Evolutionary conservation across 1,140 invertebrate species (phyloP).

Genomic region (Parapsyche elsis): DNA sequence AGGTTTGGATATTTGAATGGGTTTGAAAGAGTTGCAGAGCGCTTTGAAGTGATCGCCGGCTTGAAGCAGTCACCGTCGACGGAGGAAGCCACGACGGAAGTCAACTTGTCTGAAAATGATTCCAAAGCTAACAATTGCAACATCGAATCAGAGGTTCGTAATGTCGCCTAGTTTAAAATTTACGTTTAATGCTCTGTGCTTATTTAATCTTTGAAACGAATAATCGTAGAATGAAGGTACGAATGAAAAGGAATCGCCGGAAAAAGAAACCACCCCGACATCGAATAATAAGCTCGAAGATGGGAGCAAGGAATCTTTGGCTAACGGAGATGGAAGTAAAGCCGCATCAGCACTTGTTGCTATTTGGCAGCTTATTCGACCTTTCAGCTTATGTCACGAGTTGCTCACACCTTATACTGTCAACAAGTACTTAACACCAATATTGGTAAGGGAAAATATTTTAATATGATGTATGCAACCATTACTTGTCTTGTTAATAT

Average conservation of each 20-base stretch:
- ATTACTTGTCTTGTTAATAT: slow-evolving; percentile 6
- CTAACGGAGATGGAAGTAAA: slow-evolving; percentile 58
- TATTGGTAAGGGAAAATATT: slow-evolving; percentile 73
- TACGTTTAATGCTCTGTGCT: not conserved
- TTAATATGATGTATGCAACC: slow-evolving; percentile 29
- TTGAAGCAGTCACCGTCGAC: slow-evolving; percentile 61
- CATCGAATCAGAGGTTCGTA: slow-evolving; percentile 41
- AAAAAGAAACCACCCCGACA: slow-evolving; percentile 28
- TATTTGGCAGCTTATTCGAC: slow-evolving; percentile 78
- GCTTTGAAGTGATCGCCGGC: slow-evolving; percentile 75
- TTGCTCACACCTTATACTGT: slow-evolving; percentile 90
- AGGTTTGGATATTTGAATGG: slow-evolving; percentile 90
- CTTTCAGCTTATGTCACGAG: slow-evolving; percentile 94
- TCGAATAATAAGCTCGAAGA: slow-evolving; percentile 30
- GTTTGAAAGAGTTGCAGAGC: slow-evolving; percentile 87
- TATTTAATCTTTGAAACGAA: not conserved
- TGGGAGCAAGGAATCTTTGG: slow-evolving; percentile 12
- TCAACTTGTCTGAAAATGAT: slow-evolving; percentile 25
- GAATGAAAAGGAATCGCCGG: slow-evolving; percentile 22
- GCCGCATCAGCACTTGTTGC: slow-evolving; percentile 62
- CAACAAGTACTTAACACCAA: slow-evolving; percentile 92
- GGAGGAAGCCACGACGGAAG: slow-evolving; percentile 59
- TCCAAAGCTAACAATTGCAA: slow-evolving; percentile 45
- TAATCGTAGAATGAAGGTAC: slow-evolving; percentile 8
- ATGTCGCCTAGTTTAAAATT: not conserved